A percentile compares a stretch with the other conserved stretches of the same genome.
Evolutionary conservation across 2,797 vertebrate species (phyloP).

Genomic region (Tamandua tetradactyla): DNA sequence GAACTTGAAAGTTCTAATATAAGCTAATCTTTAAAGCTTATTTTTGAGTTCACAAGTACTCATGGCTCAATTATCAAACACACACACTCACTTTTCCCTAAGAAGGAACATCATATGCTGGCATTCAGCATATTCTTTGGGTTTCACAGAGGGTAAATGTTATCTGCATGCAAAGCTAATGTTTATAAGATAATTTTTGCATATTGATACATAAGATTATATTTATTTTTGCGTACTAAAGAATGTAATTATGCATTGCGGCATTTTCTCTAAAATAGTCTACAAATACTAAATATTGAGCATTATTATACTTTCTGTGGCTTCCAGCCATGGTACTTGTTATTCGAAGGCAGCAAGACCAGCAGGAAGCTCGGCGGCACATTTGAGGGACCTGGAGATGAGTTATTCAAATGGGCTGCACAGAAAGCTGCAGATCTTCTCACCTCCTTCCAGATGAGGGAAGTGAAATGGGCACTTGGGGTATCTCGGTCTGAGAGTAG

Average conservation of each 20-base stretch:
- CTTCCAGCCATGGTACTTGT: neutral
- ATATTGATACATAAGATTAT: neutral
- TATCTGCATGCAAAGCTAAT: neutral
- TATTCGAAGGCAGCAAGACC: neutral
- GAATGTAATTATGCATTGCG: too few relatives aligned
- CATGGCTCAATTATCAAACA: neutral
- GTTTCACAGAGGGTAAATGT: neutral
- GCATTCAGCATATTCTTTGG: neutral
- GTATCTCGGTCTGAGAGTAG: neutral
- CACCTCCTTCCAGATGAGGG: neutral
- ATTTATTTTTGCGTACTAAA: neutral
- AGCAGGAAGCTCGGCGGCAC: neutral
- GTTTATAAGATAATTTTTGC: neutral
- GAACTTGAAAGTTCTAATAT: neutral
- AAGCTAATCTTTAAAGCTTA: too few relatives aligned
- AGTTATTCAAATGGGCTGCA: too few relatives aligned
- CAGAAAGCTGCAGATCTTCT: too few relatives aligned
- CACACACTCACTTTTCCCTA: neutral
- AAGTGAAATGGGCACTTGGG: neutral
- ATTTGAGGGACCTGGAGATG: neutral
- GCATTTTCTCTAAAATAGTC: neutral
- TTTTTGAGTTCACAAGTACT: neutral
- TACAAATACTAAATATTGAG: neutral
- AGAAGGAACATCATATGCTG: too few relatives aligned
- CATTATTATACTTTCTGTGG: neutral